Base-by-base conservation (phyloP, 2,113 vertebrate genomes). In the Strix aluco region DNA sequence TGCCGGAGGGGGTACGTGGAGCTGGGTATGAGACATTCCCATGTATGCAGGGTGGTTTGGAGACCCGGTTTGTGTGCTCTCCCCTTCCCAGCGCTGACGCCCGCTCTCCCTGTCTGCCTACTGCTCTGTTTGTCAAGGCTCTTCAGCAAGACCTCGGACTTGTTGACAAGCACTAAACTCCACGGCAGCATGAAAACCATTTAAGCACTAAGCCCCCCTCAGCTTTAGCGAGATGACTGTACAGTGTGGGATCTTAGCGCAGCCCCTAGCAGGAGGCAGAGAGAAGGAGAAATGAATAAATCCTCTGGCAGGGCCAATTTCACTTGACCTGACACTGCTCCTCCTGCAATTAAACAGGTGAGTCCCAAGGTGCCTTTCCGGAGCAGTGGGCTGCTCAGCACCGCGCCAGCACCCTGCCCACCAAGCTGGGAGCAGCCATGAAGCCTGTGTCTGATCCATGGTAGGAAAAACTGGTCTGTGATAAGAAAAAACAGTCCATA, bases 161-260 rank as follows among this genome's bases (percentile, higher is more conserved):
- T 92, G 96, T 94, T 98, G 98, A 98, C 97, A 98, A 96, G 92
- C 94, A 96, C 96, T 98, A 97, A 93, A 98, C 97, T 98, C 97
- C 3, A 3, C 34, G 22, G 94, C 36, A 11, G 97, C 95, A 83
- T 94, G 96, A 98, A 98, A 98, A 98, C 97, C 98, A 97, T 97
- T 98, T 98, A 97, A 97, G 97, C 81, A 84, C 96, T 98, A 98
- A 98, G 98, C 98, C 95, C 75, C 96, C 74, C 90, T 95, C 0
- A 19, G 97, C 96, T 97, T 97, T 95, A 97, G 95, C 0, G 2
- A 96, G 96, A 98, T 97, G 95, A 96, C 92, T 94, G 85, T 73
- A 59, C 49, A 5, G 86, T 11, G 13, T 5, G 5, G 93, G 95
- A 93, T 97, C 94, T 98, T 90, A 83, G 94, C 66, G 46, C 86